These are phyloP conservation scores for Oreohelix idahoensis DNA, from an alignment of 1,140 invertebrate species.

Conservation along the genomic window DNA sequence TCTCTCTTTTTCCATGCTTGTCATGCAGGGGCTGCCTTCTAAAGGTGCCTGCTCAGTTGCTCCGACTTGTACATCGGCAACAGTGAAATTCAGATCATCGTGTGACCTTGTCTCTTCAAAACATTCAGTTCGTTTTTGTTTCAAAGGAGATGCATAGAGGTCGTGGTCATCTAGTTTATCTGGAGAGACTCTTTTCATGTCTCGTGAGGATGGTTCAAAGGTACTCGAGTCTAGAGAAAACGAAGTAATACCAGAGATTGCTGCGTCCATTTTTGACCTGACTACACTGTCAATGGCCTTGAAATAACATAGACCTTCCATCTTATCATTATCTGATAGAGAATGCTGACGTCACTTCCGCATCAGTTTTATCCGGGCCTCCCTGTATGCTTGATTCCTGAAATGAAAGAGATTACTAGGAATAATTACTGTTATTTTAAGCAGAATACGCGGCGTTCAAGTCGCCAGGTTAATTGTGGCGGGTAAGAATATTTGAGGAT, in stretches of 20 bases:
- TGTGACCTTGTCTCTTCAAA: neutral
- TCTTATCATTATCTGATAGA: neutral
- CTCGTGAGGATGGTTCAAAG: neutral
- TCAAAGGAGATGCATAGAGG: neutral
- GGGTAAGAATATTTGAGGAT: too few species aligned
- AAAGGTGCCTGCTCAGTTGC: neutral
- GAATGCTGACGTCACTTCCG: too few species aligned
- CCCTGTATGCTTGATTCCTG: too few species aligned
- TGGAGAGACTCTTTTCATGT: neutral
- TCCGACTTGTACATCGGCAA: neutral
- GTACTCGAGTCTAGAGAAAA: neutral
- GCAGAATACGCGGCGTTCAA: too few species aligned
- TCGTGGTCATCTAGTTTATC: neutral
- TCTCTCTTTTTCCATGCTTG: neutral
- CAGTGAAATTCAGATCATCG: neutral
- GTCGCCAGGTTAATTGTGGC: too few species aligned
- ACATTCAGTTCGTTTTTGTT: neutral
- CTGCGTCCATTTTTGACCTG: neutral
- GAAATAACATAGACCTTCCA: neutral
- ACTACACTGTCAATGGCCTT: neutral
- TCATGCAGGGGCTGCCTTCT: neutral
- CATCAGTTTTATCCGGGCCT: too few species aligned
- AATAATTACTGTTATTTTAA: too few species aligned
- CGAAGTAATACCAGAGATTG: neutral
- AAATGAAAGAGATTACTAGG: too few species aligned